Conservation (phyloP, 2,888 invertebrate genomes). For the Euplagia quadripunctaria region DNA sequence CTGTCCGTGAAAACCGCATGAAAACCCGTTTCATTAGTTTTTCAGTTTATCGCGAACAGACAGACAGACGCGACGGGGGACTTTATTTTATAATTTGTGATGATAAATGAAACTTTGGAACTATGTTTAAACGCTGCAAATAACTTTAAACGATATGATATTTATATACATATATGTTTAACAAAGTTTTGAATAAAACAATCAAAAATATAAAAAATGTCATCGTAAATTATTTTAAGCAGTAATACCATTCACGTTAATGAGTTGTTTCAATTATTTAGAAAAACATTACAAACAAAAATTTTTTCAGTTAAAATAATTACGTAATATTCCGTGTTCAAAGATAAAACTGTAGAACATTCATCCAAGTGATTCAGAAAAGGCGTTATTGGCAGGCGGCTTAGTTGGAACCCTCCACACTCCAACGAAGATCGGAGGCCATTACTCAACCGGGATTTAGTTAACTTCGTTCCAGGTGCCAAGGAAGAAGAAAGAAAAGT, state of each 20-base stretch:
- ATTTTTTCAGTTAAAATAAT: constrained; percentile 11
- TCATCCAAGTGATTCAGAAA: constrained; percentile 48
- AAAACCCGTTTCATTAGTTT: too few relatives aligned
- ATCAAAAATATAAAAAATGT: too few relatives aligned
- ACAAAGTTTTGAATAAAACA: too few relatives aligned
- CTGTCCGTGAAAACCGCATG: too few relatives aligned
- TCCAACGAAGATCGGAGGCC: constrained; percentile 47
- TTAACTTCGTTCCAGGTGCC: constrained; percentile 53
- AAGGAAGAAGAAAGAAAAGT: constrained; percentile 40
- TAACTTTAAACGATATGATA: too few relatives aligned
- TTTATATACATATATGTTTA: too few relatives aligned
- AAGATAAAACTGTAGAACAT: constrained; percentile 43
- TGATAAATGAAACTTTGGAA: background rate
- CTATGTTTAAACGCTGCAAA: background rate
- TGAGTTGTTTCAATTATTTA: background rate
- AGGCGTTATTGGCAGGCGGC: constrained; percentile 51
- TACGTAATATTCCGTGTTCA: constrained; percentile 8
- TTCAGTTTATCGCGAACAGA: too few relatives aligned
- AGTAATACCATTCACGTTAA: background rate
- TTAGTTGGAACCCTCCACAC: constrained; percentile 40
- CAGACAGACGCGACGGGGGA: too few relatives aligned
- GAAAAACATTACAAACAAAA: background rate
- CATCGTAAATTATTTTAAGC: background rate
- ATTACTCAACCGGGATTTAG: constrained; percentile 59
- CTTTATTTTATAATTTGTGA: too few relatives aligned